Evolutionary conservation across 2,113 vertebrate species (phyloP).

Genomic region (Cyanoramphus novaezelandiae): DNA sequence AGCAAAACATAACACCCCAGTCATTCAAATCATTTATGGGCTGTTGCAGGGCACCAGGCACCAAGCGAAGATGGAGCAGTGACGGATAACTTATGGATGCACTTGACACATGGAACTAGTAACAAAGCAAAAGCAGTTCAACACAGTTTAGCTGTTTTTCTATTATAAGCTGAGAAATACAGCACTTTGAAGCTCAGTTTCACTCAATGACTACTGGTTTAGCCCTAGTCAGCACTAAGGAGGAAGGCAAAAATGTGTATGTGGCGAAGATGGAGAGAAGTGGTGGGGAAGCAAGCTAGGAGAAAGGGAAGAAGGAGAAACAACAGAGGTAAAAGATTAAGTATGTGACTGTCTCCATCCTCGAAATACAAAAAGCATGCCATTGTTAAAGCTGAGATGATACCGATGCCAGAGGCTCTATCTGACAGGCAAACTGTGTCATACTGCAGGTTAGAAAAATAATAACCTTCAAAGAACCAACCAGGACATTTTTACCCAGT

Average conservation of each 20-base stretch:
- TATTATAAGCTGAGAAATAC: neutral
- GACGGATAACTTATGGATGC: accelerated
- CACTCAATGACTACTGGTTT: neutral
- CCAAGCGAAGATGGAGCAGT: neutral
- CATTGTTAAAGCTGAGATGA: neutral
- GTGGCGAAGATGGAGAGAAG: neutral
- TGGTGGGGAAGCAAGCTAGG: neutral
- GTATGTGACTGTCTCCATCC: neutral
- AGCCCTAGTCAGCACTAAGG: neutral
- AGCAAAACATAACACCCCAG: neutral
- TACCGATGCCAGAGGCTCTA: neutral
- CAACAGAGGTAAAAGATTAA: neutral
- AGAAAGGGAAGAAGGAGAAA: neutral
- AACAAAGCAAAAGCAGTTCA: neutral
- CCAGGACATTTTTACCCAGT: neutral
- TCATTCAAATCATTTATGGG: neutral
- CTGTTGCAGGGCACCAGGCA: neutral
- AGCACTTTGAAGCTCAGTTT: neutral
- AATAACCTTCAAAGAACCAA: neutral
- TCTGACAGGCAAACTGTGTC: neutral
- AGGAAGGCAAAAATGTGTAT: neutral
- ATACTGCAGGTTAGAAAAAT: neutral
- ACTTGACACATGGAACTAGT: neutral
- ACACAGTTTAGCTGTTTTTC: neutral
- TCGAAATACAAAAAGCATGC: neutral